Conservation (phyloP, 2,797 vertebrate genomes). For the Scolopax bukidnonensis region DNA sequence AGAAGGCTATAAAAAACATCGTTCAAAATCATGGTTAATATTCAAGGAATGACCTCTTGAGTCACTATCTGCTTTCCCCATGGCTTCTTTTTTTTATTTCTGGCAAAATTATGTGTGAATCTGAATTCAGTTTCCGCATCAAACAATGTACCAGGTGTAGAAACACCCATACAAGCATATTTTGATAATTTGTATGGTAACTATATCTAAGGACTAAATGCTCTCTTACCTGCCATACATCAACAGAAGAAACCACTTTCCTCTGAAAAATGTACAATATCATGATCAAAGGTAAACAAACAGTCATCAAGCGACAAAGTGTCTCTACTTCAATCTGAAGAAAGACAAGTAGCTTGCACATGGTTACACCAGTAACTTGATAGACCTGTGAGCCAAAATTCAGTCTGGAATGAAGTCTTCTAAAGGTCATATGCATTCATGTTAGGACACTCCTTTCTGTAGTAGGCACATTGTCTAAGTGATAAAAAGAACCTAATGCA, state of each 20-base stretch:
- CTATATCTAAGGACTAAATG: neutral
- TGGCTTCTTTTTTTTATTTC: neutral
- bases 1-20: neutral
- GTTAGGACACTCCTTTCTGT: neutral
- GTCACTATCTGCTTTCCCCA: neutral
- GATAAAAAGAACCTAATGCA: neutral
- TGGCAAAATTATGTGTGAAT: neutral
- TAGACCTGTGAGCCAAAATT: neutral
- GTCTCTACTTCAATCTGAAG: neutral
- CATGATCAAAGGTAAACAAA: neutral
- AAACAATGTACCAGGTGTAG: neutral
- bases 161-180: neutral
- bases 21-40: neutral
- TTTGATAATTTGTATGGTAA: neutral
- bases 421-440: neutral
- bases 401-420: neutral
- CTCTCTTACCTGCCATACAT: neutral
- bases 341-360: neutral
- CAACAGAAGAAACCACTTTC: neutral
- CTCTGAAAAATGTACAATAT: neutral
- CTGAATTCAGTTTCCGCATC: neutral
- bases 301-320: neutral
- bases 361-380: neutral
- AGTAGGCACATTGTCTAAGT: neutral
- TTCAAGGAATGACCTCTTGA: slow-evolving; percentile 3